Base-by-base conservation (phyloP, 2,797 vertebrate species). In the Pteronotus mesoamericanus region DNA sequence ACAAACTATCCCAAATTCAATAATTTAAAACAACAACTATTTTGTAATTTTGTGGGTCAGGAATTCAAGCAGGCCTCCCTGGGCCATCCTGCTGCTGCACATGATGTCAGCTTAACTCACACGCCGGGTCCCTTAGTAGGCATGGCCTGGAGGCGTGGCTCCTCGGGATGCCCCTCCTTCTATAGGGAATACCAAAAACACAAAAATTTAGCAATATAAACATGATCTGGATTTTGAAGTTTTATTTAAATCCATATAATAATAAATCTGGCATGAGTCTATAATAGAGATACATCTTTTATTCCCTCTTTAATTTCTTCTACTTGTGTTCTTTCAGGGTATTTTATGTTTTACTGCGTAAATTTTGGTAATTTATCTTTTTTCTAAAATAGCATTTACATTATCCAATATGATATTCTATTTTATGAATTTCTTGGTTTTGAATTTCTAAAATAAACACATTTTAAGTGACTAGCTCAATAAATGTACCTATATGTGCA, bases 391-490 rank as follows among this genome's bases (percentile, higher is more conserved):
- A 78, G 4, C 42, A 71, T 42, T 82, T 82, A 44, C 4, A 18
- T 82, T 71, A 84, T 42, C 24, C 32, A 69, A 57, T 74, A 66
- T 66, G 22, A 72, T 75, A 79, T 39, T 91, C 34, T 85, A n/a
- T 44, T 84, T 26, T 66, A 59, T 44, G 0, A 82, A 75, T 66
- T 87, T 53, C 89, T 59, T 94, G 14, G 69, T 83, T 74, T 42
- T 89, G 82, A 89, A 94, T 80, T 79, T 26, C 68, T 88, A 91
- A 89, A 86, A 55, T 94, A 34, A 75, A 88, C 14, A 44, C 29
- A 74, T n/a, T 86, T 77, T 88, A 68, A 89, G 29, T 48, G 1
- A 51, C 29, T 80, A 44, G 32, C 12, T 88, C 16, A 87, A 48
- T 79, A 88, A 59, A 59, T 79, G 1, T 77, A 39, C 91, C 44